Evolutionary conservation across 1,140 invertebrate species (phyloP).

Genomic region (Megalonaias nervosa): DNA sequence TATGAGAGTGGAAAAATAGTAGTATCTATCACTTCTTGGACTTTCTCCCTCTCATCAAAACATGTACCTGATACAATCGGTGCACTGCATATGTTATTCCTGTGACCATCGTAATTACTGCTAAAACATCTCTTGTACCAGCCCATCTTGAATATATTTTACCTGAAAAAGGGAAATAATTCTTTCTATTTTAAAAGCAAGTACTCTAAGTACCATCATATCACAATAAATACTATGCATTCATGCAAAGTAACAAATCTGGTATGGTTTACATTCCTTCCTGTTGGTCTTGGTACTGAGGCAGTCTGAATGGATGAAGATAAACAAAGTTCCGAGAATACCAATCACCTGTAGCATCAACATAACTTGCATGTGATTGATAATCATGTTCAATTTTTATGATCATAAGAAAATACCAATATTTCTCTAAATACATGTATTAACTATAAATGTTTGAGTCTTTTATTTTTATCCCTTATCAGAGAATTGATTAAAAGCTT

Average conservation of each 20-base stretch:
- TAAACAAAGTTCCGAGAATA: neutral
- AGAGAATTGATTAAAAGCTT: too few species aligned
- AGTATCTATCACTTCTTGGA: too few species aligned
- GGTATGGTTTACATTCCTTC: neutral
- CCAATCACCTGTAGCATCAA: too few species aligned
- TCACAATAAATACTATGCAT: neutral
- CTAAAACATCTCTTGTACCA: constrained; percentile 43
- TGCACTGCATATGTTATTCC: constrained; percentile 53
- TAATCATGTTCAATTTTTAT: too few species aligned
- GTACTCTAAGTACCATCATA: neutral
- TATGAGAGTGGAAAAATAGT: too few species aligned
- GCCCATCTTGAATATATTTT: constrained; percentile 25
- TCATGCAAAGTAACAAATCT: neutral
- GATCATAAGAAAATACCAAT: too few species aligned
- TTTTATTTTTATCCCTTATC: too few species aligned
- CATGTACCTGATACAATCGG: constrained; percentile 48
- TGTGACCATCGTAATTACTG: constrained; percentile 40
- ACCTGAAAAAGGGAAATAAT: constrained; percentile 20
- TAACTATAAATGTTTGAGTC: too few species aligned
- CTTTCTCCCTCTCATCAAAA: neutral
- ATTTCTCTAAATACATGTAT: too few species aligned
- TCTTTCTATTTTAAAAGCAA: neutral
- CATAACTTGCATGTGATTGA: too few species aligned
- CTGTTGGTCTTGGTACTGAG: neutral
- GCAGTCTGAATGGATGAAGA: neutral